Evolutionary conservation across 2,113 vertebrate species (phyloP).

Genomic region (Chaenocephalus aceratus): DNA sequence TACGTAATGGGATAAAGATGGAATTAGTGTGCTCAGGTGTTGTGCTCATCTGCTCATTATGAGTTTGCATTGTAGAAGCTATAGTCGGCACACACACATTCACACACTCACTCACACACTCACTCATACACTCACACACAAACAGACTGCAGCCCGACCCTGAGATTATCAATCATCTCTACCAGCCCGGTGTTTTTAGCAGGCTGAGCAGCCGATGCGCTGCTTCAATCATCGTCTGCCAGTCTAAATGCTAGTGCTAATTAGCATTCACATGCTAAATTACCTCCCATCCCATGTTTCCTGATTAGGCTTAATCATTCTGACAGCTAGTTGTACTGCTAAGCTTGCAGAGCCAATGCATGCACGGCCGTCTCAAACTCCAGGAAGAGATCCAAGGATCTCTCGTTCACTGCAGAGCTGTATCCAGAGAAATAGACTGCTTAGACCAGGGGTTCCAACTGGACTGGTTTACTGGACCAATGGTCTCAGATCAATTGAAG

Average conservation of each 20-base stretch:
- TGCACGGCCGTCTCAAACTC: constrained; percentile 34
- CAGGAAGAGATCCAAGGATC: constrained; percentile 38
- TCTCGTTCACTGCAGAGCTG: constrained; percentile 15
- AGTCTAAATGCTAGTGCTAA: constrained; percentile 80
- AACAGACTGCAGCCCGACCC: constrained; percentile 52
- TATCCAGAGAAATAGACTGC: background rate
- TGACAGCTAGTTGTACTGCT: constrained; percentile 72
- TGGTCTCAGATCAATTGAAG: background rate
- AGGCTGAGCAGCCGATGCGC: constrained; percentile 70
- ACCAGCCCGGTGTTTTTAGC: constrained; percentile 69
- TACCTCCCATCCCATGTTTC: constrained; percentile 80
- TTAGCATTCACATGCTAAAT: constrained; percentile 84
- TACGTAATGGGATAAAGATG: constrained; percentile 71
- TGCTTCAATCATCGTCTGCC: constrained; percentile 79
- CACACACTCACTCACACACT: constrained; percentile 47
- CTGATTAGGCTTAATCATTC: constrained; percentile 80
- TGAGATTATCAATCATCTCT: constrained; percentile 75
- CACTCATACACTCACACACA: constrained; percentile 47
- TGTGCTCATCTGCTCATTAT: constrained; percentile 73
- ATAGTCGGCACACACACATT: constrained; percentile 34
- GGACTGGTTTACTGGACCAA: background rate
- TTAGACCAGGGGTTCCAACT: background rate
- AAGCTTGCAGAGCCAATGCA: constrained; percentile 52
- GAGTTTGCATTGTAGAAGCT: constrained; percentile 54
- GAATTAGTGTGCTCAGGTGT: constrained; percentile 77